A percentile compares a stretch with the other conserved stretches of the same genome.
These are phyloP conservation scores for Embidobia sp. DNA, from an alignment of 2,888 invertebrate genomes.

Conservation along the genomic window DNA sequence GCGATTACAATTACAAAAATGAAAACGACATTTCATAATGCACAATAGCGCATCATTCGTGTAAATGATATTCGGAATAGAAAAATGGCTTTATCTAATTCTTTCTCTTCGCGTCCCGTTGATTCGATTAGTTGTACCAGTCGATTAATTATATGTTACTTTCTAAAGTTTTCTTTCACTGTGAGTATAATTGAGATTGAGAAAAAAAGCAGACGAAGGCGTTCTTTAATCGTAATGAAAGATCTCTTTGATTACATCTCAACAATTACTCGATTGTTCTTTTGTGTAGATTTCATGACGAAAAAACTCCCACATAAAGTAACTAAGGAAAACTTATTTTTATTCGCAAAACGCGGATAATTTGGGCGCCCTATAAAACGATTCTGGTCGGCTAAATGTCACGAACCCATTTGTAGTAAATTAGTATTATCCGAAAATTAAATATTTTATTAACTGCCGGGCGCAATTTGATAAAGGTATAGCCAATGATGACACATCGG, in stretches of 20 bases:
- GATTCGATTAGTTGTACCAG: conserved; percentile 55
- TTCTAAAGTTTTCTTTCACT: conserved; percentile 62
- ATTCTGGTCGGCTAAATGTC: neutral
- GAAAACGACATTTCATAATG: neutral
- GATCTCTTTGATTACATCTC: conserved; percentile 64
- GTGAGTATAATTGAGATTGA: conserved; percentile 59
- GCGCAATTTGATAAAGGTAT: too few species aligned
- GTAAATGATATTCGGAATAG: neutral
- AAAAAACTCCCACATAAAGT: conserved; percentile 59
- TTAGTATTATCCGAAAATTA: too few species aligned
- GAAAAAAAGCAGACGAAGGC: conserved; percentile 60
- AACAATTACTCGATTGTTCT: conserved; percentile 64
- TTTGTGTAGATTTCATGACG: conserved; percentile 49
- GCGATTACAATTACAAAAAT: conserved; percentile 1
- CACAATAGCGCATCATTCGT: neutral
- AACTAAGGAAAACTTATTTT: conserved; percentile 43
- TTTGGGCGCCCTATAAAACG: conserved; percentile 5
- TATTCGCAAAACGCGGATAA: conserved; percentile 29
- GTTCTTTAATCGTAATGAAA: conserved; percentile 63
- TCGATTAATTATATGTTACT: conserved; percentile 64
- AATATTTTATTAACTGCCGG: too few species aligned
- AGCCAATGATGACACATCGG: neutral
- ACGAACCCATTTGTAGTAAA: neutral
- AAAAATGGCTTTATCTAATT: conserved; percentile 22
- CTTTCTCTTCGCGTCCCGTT: conserved; percentile 11